phyloP scores from a whole-genome alignment of 2,113 vertebrate genomes.

The Melanotaenia duboulayi region DNA sequence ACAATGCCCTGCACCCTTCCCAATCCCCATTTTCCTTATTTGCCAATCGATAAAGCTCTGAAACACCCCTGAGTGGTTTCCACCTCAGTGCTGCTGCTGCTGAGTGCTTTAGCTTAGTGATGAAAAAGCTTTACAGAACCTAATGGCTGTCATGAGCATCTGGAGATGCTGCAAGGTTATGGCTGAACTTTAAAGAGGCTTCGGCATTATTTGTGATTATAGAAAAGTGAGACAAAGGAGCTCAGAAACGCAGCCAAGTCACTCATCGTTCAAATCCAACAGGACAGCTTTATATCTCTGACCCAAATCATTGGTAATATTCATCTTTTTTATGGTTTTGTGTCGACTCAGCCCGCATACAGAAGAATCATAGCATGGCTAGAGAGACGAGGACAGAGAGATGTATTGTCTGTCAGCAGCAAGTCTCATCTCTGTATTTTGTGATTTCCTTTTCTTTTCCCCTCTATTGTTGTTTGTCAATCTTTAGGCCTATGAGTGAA shows the following conservation, averaged over 20 bases:
- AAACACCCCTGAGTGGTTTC: slow-evolving; percentile 56
- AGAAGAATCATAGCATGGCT: slow-evolving; percentile 8
- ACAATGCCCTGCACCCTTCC: not conserved
- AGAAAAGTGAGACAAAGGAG: not conserved
- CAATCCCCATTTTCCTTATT: slow-evolving; percentile 24
- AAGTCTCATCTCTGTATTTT: not conserved
- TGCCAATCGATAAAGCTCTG: slow-evolving; percentile 63
- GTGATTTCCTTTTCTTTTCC: not conserved
- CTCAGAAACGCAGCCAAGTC: not conserved
- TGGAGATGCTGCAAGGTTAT: slow-evolving; percentile 38
- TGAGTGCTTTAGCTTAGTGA: slow-evolving; percentile 45
- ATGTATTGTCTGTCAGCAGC: not conserved
- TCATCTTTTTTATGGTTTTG: slow-evolving; percentile 29
- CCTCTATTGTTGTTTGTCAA: not conserved
- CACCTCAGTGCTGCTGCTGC: slow-evolving; percentile 12
- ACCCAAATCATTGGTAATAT: slow-evolving; percentile 28
- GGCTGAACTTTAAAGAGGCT: slow-evolving; percentile 30
- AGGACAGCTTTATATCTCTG: slow-evolving; percentile 22
- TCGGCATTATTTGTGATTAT: slow-evolving; percentile 17
- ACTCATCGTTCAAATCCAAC: slow-evolving; percentile 20
- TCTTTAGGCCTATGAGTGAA: not conserved
- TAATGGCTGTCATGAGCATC: slow-evolving; percentile 44
- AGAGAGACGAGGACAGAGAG: not conserved
- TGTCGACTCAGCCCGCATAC: slow-evolving; percentile 15
- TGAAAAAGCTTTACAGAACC: slow-evolving; percentile 48